Evolutionary conservation across 2,888 invertebrate genomes (phyloP).

Genomic region (Ochropleura leucogaster): DNA sequence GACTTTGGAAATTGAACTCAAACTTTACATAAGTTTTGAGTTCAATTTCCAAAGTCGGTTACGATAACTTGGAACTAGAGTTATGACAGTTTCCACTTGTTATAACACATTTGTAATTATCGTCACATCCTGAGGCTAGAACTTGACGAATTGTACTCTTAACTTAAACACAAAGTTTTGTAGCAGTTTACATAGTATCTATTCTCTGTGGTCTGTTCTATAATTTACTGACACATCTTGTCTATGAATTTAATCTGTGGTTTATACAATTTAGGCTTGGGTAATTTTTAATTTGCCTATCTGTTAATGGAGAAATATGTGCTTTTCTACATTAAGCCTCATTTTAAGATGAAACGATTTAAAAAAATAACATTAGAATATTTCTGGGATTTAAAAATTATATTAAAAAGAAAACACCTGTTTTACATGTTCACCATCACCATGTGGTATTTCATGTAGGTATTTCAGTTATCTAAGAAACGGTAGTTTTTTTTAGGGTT

Average conservation of each 20-base stretch:
- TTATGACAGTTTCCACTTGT: slow-evolving; percentile 46
- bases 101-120: slow-evolving; percentile 40
- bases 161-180: slow-evolving; percentile 10
- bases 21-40: slow-evolving; percentile 20
- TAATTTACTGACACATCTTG: not conserved
- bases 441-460: too few relatives aligned
- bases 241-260: not conserved
- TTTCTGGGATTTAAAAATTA: too few relatives aligned
- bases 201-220: slow-evolving; percentile 1
- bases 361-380: too few relatives aligned
- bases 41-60: slow-evolving; percentile 30
- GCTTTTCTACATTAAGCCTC: too few relatives aligned
- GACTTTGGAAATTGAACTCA: slow-evolving; percentile 5
- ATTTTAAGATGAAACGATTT: too few relatives aligned
- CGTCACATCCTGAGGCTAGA: slow-evolving; percentile 27
- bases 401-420: too few relatives aligned
- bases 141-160: slow-evolving; percentile 16
- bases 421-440: too few relatives aligned
- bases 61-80: slow-evolving; percentile 33
- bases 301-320: not conserved
- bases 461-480: too few relatives aligned
- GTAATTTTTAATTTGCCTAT: not conserved
- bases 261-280: not conserved
- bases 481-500: too few relatives aligned
- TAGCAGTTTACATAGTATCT: not conserved